These are phyloP conservation scores for Toxostoma redivivum DNA, from an alignment of 2,113 vertebrate genomes.

Conservation along the genomic window DNA sequence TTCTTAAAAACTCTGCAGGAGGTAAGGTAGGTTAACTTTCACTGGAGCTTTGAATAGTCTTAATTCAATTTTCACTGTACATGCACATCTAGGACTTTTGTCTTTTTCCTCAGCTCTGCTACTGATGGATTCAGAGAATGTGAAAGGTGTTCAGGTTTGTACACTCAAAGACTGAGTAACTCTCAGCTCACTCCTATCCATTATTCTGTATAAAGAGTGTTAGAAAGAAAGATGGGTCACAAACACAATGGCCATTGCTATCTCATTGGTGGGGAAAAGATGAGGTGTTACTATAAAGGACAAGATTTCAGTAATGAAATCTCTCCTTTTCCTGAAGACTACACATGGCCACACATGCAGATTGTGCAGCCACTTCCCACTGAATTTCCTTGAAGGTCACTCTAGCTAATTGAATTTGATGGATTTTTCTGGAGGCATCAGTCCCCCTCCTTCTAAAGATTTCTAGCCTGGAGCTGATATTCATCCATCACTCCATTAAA, in stretches of 20 bases:
- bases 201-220: neutral
- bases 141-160: neutral
- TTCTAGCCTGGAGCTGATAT: neutral
- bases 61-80: neutral
- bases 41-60: neutral
- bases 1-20: neutral
- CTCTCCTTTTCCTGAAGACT: neutral
- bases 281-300: neutral
- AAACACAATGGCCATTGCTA: neutral
- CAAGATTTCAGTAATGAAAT: neutral
- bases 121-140: neutral
- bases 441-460: neutral
- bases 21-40: neutral
- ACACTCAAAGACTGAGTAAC: neutral
- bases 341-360: neutral
- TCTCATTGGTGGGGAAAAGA: neutral
- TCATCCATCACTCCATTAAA: neutral
- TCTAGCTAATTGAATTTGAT: neutral
- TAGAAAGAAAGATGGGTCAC: neutral
- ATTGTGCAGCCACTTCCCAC: neutral
- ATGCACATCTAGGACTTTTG: neutral
- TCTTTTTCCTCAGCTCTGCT: neutral
- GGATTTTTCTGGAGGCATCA: neutral
- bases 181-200: neutral
- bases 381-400: neutral